Base-by-base conservation (phyloP, 2,797 vertebrate species). In the Epinephelus coioides region DNA sequence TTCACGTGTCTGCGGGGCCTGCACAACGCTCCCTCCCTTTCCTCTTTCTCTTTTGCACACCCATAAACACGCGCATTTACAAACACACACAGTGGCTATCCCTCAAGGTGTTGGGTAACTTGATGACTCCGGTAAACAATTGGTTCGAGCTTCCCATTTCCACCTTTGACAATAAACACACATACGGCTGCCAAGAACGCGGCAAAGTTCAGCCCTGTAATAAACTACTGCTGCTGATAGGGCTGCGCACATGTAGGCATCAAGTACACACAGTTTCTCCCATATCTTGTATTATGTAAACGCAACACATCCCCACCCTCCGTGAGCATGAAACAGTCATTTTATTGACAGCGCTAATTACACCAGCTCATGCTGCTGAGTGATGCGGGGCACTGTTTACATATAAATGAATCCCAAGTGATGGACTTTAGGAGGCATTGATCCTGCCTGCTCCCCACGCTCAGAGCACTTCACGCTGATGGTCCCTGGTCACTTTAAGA, bases 51-150 rank as follows among this genome's bases (percentile, higher is more conserved):
- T 76, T 55, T 63, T 51, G 23, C 53, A 86, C 60, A 44, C 69
- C 2, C 44, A 60, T 44, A 30, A 50, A 66, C 23, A 56, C 15
- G 30, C 25, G 27, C 59, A 60, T 65, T 60, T 57, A 54, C 49
- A 73, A 40, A 76, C 46, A 63, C 46, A 66, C 72, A 70, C 43
- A 59, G 21, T 19, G 51, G 55, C 78, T 47, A 55, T 81, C 64
- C 81, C 84, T 84, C 27, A 44, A 77, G 66, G 76, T 47, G 64
- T 77, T 83, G 62, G 79, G 53, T 78, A 83, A 85, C 85, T 76
- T 64, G 59, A 86, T 78, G 79, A 87, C 81, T 88, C 64, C 64
- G 44, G 84, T 70, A 81, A 85, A 88, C 84, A 90, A 86, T 87
- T 51, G 6, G 44, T 55, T 67, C 38, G 18, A 84, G 63, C 69